phyloP scores from a whole-genome alignment of 2,888 invertebrate species.

The Venustoraphidia nigricollis region DNA sequence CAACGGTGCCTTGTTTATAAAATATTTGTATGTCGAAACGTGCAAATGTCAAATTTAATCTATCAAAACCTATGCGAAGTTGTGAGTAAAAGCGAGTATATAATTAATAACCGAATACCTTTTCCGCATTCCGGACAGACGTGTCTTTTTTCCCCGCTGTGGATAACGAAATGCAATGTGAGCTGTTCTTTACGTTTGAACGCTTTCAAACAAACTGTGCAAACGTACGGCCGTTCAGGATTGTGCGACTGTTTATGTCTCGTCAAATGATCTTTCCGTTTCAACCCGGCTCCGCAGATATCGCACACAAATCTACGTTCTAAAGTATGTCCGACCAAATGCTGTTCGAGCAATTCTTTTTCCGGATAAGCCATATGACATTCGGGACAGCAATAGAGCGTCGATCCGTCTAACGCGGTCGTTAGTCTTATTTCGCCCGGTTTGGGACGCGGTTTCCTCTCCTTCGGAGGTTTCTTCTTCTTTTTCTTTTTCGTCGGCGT shows the following conservation, averaged over 20 bases:
- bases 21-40: too few relatives aligned
- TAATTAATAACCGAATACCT: constrained; percentile 29
- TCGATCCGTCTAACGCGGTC: constrained; percentile 68
- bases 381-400: constrained; percentile 73
- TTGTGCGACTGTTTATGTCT: constrained; percentile 80
- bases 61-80: too few relatives aligned
- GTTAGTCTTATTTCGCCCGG: constrained; percentile 71
- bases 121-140: constrained; percentile 79
- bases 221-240: constrained; percentile 76
- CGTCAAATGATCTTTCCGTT: constrained; percentile 74
- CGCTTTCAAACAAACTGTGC: constrained; percentile 74
- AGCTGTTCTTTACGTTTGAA: constrained; percentile 82
- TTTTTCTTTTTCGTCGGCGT: constrained; percentile 56
- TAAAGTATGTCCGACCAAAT: constrained; percentile 72
- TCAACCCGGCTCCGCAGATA: constrained; percentile 76
- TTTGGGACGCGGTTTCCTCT: constrained; percentile 69
- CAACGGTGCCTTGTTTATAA: background rate
- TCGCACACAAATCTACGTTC: constrained; percentile 77
- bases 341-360: constrained; percentile 67
- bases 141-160: constrained; percentile 78
- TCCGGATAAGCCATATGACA: constrained; percentile 85
- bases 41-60: too few relatives aligned
- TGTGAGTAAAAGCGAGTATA: too few relatives aligned
- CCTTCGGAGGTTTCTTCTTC: constrained; percentile 60
- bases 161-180: constrained; percentile 77